These are phyloP conservation scores for Subanguina moxae DNA, from an alignment of 1,140 invertebrate genomes.

Conservation along the genomic window DNA sequence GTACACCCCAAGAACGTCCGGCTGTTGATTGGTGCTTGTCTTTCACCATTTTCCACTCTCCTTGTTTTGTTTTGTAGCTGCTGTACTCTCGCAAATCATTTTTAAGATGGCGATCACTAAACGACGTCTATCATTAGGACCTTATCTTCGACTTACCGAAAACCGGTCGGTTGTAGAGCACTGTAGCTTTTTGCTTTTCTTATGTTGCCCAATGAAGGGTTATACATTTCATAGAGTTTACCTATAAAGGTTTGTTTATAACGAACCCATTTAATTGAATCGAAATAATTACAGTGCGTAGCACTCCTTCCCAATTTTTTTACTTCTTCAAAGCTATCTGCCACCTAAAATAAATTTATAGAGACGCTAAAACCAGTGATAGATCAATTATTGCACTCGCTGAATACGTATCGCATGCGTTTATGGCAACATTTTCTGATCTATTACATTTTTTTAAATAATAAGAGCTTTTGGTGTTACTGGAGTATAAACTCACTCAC, in stretches of 20 bases:
- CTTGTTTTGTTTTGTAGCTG: constrained; percentile 2
- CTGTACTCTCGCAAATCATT: neutral
- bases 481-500: too few species aligned
- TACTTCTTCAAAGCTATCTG: neutral
- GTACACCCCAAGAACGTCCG: neutral
- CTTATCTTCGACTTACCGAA: too few species aligned
- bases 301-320: neutral
- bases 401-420: too few species aligned
- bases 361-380: too few species aligned
- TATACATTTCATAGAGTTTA: neutral
- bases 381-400: too few species aligned
- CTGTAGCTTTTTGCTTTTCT: neutral
- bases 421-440: too few species aligned
- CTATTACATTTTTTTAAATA: too few species aligned
- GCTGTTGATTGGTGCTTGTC: neutral
- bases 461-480: too few species aligned
- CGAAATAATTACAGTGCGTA: neutral
- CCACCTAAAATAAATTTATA: neutral
- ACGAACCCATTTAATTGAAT: too few species aligned
- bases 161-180: neutral
- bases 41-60: neutral
- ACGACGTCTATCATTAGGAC: too few species aligned
- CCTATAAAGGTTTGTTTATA: too few species aligned
- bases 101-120: neutral
- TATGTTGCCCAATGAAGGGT: neutral